Base-by-base conservation (phyloP, 2,113 vertebrate genomes). In the Brachypteracias leptosomus region DNA sequence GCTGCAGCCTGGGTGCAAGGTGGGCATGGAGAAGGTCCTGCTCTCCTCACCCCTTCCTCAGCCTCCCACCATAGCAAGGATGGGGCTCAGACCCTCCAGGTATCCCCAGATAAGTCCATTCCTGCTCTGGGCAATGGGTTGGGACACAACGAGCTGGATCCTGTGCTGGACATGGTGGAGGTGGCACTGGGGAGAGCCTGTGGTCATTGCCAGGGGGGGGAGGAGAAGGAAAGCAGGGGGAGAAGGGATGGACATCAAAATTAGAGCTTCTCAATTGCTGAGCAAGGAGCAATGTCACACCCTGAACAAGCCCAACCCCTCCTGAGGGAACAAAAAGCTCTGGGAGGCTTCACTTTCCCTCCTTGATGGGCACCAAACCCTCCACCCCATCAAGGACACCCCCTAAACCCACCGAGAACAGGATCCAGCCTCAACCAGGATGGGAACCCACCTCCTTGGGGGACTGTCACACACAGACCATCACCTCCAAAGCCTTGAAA, bases 401-500 rank as follows among this genome's bases (percentile, higher is more conserved):
- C 10, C n/a, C 13, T 6, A 31, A 72, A 13, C 29, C 51, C 4
- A 0, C 40, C 4, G 10, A 51, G n/a, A 86, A 49, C 3, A 2
- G 44, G 35, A 57, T 8, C 58, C 75, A 51, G 6, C 18, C 10
- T 0, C n/a, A n/a, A 10, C 10, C 31, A n/a, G 35, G n/a, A 19
- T 1, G 1, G 16, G 55, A 57, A 29, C 68, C 57, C 52, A 1
- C 62, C 54, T 35, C 20, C 51, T 61, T 42, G 6, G 31, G 3
- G 57, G 2, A n/a, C 4, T 0, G 0, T 4, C 49, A 3, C 1
- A 0, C 84, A 71, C 47, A 80, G 25, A 82, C 9, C 38, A 79
- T 16, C 55, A 0, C 6, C 92, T 91, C 85, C 75, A 42, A n/a
- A 77, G 47, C 44, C 31, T 91, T 89, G 97, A 98, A 97, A 96